Evolutionary conservation across 2,888 invertebrate genomes (phyloP).

Genomic region (Teinopalpus imperialis): DNA sequence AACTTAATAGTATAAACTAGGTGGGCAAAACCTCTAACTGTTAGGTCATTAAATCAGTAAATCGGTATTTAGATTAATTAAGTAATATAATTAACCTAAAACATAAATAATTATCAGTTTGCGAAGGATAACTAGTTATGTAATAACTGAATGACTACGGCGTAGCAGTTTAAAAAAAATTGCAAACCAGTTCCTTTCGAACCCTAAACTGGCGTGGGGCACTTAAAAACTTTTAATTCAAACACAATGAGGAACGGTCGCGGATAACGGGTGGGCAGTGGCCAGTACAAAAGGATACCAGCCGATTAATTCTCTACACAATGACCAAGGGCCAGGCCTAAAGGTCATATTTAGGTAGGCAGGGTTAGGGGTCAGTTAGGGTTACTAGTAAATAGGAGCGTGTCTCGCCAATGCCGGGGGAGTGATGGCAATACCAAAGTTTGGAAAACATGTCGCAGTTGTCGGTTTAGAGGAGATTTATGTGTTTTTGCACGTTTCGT

Average conservation of each 20-base stretch:
- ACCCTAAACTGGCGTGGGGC: conserved; percentile 52
- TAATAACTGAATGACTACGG: no score
- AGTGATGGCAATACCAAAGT: conserved; percentile 64
- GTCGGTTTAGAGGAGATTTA: conserved; percentile 59
- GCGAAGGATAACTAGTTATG: no score
- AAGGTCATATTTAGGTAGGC: conserved; percentile 79
- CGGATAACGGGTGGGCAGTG: conserved; percentile 62
- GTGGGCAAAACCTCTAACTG: no score
- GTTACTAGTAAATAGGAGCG: conserved; percentile 73
- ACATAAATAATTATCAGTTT: no score
- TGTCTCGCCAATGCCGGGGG: conserved; percentile 51
- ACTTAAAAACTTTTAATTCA: conserved; percentile 75
- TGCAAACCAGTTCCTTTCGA: conserved; percentile 44
- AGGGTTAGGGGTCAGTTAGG: conserved; percentile 73
- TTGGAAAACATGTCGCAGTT: conserved; percentile 68
- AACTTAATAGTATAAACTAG: no score
- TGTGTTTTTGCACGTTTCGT: conserved; percentile 45
- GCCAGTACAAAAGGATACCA: conserved; percentile 67
- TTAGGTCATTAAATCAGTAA: no score
- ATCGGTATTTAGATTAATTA: no score
- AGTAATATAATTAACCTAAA: no score
- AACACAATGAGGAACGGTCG: conserved; percentile 60
- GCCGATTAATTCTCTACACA: conserved; percentile 76
- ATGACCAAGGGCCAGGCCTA: conserved; percentile 66
- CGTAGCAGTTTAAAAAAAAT: conserved; percentile 35